Conservation (phyloP, 2,888 invertebrate species). For the Caenorhabditis macrosperma region DNA sequence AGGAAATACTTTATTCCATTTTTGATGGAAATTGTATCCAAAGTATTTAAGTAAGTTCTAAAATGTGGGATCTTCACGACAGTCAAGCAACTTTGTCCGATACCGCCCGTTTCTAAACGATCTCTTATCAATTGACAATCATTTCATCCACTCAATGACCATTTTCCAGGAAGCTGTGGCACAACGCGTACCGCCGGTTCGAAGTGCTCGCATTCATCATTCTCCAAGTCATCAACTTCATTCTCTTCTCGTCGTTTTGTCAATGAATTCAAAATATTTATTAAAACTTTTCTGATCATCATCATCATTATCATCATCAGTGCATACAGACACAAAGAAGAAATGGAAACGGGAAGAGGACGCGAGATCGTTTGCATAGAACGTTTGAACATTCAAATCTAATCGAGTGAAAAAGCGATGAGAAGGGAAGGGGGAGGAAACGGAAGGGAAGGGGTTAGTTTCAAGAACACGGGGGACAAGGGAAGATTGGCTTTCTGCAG, state of each 20-base stretch:
- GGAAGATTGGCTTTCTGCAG: not conserved
- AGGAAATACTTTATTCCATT: no score
- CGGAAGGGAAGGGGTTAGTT: slow-evolving; percentile 4
- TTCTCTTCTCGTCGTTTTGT: slow-evolving; percentile 44
- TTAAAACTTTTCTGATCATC: not conserved
- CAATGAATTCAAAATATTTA: slow-evolving; percentile 50
- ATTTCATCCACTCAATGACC: no score
- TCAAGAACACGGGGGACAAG: not conserved
- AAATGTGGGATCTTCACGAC: no score
- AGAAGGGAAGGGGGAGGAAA: slow-evolving; percentile 21
- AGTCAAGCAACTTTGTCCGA: no score
- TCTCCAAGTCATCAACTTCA: slow-evolving; percentile 44
- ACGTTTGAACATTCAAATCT: slow-evolving; percentile 52
- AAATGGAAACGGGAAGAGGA: not conserved
- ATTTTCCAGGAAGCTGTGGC: slow-evolving; percentile 49
- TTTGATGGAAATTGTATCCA: no score
- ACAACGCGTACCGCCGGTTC: slow-evolving; percentile 41
- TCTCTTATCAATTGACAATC: no score
- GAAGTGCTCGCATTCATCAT: slow-evolving; percentile 38
- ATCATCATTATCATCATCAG: slow-evolving; percentile 43
- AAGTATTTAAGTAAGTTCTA: no score
- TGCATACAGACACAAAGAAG: slow-evolving; percentile 32
- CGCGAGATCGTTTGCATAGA: slow-evolving; percentile 36
- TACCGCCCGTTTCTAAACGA: no score
- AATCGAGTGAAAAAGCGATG: slow-evolving; percentile 54